phyloP scores from a whole-genome alignment of 2,113 vertebrate genomes.

The Podiceps cristatus region DNA sequence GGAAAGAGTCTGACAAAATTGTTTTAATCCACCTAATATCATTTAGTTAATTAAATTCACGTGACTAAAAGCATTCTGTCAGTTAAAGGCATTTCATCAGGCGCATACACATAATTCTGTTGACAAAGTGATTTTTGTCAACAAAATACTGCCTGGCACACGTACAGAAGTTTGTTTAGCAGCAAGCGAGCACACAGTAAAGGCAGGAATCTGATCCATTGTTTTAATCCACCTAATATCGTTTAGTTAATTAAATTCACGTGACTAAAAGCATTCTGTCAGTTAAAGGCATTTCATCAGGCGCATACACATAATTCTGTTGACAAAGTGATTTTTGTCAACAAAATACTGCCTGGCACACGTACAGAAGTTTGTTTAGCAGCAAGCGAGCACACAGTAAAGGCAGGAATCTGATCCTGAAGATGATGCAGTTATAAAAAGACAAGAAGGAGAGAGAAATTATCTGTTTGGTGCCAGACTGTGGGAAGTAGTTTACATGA shows the following conservation, averaged over 20 bases:
- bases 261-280: slow-evolving; percentile 52
- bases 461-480: slow-evolving; percentile 22
- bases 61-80: slow-evolving; percentile 52
- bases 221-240: slow-evolving; percentile 37
- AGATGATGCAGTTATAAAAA: slow-evolving; percentile 5
- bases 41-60: slow-evolving; percentile 44
- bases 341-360: slow-evolving; percentile 27
- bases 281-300: slow-evolving; percentile 55
- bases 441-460: neutral
- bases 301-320: neutral
- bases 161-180: neutral
- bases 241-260: slow-evolving; percentile 44
- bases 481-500: slow-evolving; percentile 19
- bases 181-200: neutral
- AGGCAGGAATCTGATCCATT: neutral
- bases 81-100: slow-evolving; percentile 55
- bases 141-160: slow-evolving; percentile 27
- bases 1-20: slow-evolving; percentile 27
- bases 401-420: neutral
- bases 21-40: slow-evolving; percentile 37
- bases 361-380: neutral
- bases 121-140: slow-evolving; percentile 53
- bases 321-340: slow-evolving; percentile 53
- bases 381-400: neutral
- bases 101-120: neutral